Conservation (phyloP, 1,140 invertebrate species). For the Liolophura sinensis region DNA sequence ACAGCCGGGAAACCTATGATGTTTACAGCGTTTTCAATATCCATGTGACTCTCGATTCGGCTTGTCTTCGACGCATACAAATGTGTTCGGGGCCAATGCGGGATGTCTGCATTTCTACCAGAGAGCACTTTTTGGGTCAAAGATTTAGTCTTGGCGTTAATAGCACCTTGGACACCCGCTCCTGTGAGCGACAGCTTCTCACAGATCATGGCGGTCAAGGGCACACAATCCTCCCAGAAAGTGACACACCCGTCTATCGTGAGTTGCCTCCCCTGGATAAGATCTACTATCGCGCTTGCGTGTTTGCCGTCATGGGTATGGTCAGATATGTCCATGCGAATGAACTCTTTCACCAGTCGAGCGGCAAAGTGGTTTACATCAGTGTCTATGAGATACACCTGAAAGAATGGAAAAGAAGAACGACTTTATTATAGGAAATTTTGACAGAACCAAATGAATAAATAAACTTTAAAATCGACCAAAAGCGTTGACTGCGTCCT, state of each 20-base stretch:
- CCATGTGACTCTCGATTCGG: conserved; percentile 9
- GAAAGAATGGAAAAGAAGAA: conserved; percentile 5
- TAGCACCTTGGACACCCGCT: conserved; percentile 14
- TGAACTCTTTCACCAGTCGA: conserved; percentile 8
- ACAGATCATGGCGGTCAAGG: conserved; percentile 24
- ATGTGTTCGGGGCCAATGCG: conserved; percentile 25
- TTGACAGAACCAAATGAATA: too few relatives aligned
- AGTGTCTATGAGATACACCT: conserved; percentile 34
- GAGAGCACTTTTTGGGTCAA: conserved; percentile 23
- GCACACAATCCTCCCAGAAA: conserved; percentile 35
- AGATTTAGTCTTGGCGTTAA: conserved; percentile 32
- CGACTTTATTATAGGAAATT: too few relatives aligned
- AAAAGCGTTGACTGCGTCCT: too few relatives aligned
- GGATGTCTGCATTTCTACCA: conserved; percentile 17
- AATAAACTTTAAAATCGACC: too few relatives aligned
- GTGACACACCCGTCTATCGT: conserved; percentile 29
- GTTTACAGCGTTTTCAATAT: conserved; percentile 11
- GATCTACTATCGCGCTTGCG: conserved; percentile 24
- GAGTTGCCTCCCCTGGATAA: conserved; percentile 8
- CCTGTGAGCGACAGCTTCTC: conserved; percentile 16
- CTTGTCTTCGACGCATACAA: conserved; percentile 18
- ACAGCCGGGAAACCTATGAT: conserved; percentile 21
- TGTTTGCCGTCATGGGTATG: conserved; percentile 19
- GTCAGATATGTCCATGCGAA: conserved; percentile 25
- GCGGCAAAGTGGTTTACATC: conserved; percentile 10